Evolutionary conservation across 2,797 vertebrate species (phyloP), one percentile per base, ranked within the genome.

Genomic region (Poeciliopsis infans): DNA sequence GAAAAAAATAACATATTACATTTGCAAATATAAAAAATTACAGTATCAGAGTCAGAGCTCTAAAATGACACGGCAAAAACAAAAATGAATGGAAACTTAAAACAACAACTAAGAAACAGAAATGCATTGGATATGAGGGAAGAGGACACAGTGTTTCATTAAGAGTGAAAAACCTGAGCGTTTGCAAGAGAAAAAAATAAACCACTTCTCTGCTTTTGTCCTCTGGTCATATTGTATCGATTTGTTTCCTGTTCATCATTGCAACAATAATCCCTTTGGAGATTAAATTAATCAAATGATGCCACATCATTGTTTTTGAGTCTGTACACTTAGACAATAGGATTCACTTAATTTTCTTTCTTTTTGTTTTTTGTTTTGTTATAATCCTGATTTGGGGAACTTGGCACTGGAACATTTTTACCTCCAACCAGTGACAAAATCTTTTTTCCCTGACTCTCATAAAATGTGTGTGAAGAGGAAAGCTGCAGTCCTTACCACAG

Each of bases 331-430:
- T 79, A 78, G 85, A 94, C 89, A 89, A 90, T 83, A 74, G 78
- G 83, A 93, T 92, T 92, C 91, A 94, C 94, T 94, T 92, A 91
- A 94, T 94, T 93, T 5, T 69, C 5, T 95, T 39, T 39, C 7
- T 39, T 41, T 88, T 88, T 86, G 20, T 23, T 39, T 41, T 88
- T 88, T 86, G 20, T 23, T 51, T 51, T 8, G 49, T 94, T 79
- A 89, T 95, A 94, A 96, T 95, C 90, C 91, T 90, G 72, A 33
- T 88, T 82, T 77, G 83, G 83, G 89, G 90, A 93, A 93, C 92
- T 89, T 83, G 89, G 82, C 80, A 77, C 11, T 59, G 80, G 72
- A 80, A 74, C 77, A 79, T 79, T 88, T 87, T 84, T 88, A 89
- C 91, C 85, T 87, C 79, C 89, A 70, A 36, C 74, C 83, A 75